These are phyloP conservation scores for Sebastes nivosus DNA, from an alignment of 2,797 vertebrate species.

Conservation along the genomic window DNA sequence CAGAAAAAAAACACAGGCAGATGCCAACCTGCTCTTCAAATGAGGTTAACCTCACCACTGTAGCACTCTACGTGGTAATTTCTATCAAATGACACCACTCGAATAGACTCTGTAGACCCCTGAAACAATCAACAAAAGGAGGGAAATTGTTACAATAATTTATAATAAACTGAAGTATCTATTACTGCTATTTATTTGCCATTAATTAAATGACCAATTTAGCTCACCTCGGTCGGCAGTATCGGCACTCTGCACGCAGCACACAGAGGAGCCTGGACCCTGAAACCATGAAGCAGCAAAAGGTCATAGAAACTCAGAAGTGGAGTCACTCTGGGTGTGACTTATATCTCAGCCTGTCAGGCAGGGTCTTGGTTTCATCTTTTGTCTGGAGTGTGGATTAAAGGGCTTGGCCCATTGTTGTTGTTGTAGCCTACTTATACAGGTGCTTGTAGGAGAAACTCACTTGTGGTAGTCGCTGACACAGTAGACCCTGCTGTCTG, in stretches of 20 bases:
- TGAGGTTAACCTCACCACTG: slow-evolving; percentile 80
- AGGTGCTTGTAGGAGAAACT: slow-evolving; percentile 34
- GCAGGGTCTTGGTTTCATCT: not conserved
- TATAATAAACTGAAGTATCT: not conserved
- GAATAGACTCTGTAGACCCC: slow-evolving; percentile 91
- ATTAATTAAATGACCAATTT: not conserved
- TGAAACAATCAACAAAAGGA: slow-evolving; percentile 57
- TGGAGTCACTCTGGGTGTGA: slow-evolving; percentile 15
- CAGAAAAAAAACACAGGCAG: not conserved
- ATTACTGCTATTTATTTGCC: not conserved
- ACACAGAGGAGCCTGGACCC: slow-evolving; percentile 87
- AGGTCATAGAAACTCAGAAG: slow-evolving; percentile 13
- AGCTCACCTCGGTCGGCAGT: slow-evolving; percentile 86
- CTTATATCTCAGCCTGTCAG: not conserved
- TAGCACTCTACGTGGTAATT: slow-evolving; percentile 90
- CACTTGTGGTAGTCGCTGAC: slow-evolving; percentile 92
- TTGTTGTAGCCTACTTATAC: not conserved
- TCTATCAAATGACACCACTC: slow-evolving; percentile 87
- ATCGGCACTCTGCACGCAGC: slow-evolving; percentile 86
- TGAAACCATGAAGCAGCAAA: slow-evolving; percentile 56
- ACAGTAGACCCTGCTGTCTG: slow-evolving; percentile 89
- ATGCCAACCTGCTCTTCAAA: slow-evolving; percentile 11
- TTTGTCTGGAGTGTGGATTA: slow-evolving; percentile 4
- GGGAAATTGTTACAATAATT: not conserved
- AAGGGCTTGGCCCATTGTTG: slow-evolving; percentile 30